Evolutionary conservation across 2,113 vertebrate genomes (phyloP).

Genomic region (Brachypodius melanocephalos): DNA sequence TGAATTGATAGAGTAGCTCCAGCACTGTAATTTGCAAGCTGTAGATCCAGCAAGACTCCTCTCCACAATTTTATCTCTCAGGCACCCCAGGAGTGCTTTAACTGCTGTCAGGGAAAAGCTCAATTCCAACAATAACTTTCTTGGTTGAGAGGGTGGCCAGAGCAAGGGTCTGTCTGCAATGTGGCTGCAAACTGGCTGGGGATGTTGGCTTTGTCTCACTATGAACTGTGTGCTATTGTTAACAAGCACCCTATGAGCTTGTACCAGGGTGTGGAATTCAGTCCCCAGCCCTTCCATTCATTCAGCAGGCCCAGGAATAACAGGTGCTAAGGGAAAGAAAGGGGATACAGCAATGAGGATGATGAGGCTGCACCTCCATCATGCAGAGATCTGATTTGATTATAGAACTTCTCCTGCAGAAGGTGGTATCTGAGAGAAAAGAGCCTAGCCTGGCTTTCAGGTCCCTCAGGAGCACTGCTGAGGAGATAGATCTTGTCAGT

Average conservation of each 20-base stretch:
- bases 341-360: neutral
- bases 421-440: neutral
- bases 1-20: conserved; percentile 31
- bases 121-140: neutral
- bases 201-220: neutral
- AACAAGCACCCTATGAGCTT: neutral
- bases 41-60: neutral
- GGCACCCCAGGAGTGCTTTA: neutral
- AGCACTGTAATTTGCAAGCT: neutral
- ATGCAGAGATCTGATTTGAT: neutral
- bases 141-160: neutral
- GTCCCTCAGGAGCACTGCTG: neutral
- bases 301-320: neutral
- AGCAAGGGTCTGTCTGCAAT: neutral
- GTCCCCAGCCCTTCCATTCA: neutral
- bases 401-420: neutral
- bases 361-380: neutral
- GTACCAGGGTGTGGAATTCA: neutral
- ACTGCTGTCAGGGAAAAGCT: neutral
- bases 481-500: neutral
- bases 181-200: neutral
- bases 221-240: neutral
- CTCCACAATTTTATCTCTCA: neutral
- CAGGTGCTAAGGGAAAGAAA: neutral
- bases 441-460: neutral